Base-by-base conservation (phyloP, 2,113 vertebrate species). In the Pogonocichla stellata region DNA sequence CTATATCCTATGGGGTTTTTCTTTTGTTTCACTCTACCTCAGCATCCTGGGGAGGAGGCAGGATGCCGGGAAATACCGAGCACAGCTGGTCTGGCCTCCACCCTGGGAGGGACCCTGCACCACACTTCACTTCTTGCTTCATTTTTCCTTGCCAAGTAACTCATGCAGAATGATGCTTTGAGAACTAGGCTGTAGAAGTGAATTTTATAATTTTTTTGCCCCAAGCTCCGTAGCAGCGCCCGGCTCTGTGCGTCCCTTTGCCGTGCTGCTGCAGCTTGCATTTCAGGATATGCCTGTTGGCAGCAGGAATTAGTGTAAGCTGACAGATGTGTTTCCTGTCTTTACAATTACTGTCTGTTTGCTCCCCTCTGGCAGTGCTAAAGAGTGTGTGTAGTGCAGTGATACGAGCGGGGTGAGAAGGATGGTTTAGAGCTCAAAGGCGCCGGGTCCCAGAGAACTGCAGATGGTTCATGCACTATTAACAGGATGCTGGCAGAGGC, bases 311-410 rank as follows among this genome's bases (percentile, higher is more conserved):
- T 88, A 74, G 95, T 48, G 54, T 95, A 58, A 95, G 92, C 26
- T 92, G 96, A 96, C 94, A 96, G 83, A 95, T 95, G 96, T 89
- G 96, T 95, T 96, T 96, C 96, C 95, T 92, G 69, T 85, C 73
- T 80, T 80, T 95, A 92, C 95, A 91, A 94, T 96, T 95, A 96
- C 95, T 92, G 95, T 96, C 95, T 92, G 70, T 83, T 69, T 69
- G 90, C 95, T 93, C 91, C 96, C 96, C 97, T 91, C 97, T 84
- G 96, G 96, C 86, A 71, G 74, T 72, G 97, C 96, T 96, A 18
- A 85, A 47, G 91, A 84, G 93, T 56, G 92, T 48, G 79, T 74
- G 92, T 45, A 93, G 89, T 42, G 79, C 16, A 45, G 90, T 36
- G 92, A 92, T 80, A 65, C 47, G 13, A 24, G 57, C 62, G 29